Evolutionary conservation across 2,888 invertebrate genomes (phyloP).

Genomic region (Lingula anatina): DNA sequence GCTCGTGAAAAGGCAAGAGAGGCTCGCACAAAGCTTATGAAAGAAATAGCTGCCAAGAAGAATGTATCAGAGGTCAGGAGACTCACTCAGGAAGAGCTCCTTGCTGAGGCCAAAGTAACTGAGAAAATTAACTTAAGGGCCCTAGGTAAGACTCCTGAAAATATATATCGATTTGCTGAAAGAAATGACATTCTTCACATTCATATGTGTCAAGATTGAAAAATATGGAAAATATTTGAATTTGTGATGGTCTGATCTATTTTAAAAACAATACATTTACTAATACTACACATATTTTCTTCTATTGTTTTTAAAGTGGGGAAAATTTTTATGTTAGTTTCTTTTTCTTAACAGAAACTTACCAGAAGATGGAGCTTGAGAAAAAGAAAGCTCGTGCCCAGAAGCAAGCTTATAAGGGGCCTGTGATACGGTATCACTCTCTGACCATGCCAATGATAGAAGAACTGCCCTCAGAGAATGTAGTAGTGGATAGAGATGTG

Average conservation of each 20-base stretch:
- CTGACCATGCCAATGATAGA: constrained; percentile 67
- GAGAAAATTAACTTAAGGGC: constrained; percentile 89
- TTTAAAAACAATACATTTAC: background rate
- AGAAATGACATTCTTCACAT: too few relatives aligned
- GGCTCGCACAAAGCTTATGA: constrained; percentile 38
- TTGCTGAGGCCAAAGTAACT: constrained; percentile 90
- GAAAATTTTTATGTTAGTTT: background rate
- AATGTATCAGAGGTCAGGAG: constrained; percentile 59
- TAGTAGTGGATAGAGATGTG: constrained; percentile 49
- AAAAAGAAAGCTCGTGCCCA: constrained; percentile 80
- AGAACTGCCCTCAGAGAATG: constrained; percentile 31
- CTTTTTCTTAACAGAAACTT: constrained; percentile 65
- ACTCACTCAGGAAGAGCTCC: constrained; percentile 81
- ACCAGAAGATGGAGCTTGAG: constrained; percentile 86
- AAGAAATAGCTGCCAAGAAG: constrained; percentile 45
- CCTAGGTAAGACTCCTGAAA: too few relatives aligned
- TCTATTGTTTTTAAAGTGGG: background rate
- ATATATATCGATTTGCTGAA: too few relatives aligned
- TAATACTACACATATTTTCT: background rate
- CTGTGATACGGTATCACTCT: constrained; percentile 76
- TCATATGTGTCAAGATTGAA: too few relatives aligned
- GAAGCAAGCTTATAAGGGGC: constrained; percentile 73
- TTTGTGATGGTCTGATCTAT: background rate
- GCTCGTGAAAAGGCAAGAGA: constrained; percentile 36
- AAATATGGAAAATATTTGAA: too few relatives aligned